Evolutionary conservation across 2,888 invertebrate genomes (phyloP).

Genomic region (Stomorhina lunata): DNA sequence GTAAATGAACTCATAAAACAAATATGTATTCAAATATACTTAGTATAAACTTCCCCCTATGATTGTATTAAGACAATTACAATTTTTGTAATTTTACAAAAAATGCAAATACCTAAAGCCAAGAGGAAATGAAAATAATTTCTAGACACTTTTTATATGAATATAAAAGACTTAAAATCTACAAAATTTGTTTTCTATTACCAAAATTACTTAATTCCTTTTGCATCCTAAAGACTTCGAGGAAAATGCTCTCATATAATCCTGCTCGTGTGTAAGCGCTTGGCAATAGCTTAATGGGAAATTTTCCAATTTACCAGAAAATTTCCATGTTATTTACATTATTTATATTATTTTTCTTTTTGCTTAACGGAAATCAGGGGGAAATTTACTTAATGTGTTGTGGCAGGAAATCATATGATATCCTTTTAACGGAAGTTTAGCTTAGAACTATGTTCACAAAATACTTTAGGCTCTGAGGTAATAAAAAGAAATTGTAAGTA

Average conservation of each 20-base stretch:
- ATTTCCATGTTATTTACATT: too few relatives aligned
- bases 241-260: too few relatives aligned
- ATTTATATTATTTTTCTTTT: neutral
- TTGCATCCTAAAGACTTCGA: too few relatives aligned
- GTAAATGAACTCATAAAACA: neutral
- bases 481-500: neutral
- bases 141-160: too few relatives aligned
- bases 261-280: too few relatives aligned
- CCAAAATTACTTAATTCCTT: too few relatives aligned
- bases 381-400: slow-evolving; percentile 3
- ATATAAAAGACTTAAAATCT: too few relatives aligned
- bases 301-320: neutral
- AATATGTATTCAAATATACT: slow-evolving; percentile 9
- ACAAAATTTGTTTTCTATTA: too few relatives aligned
- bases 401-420: slow-evolving; percentile 17
- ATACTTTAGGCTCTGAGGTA: neutral
- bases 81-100: slow-evolving; percentile 13
- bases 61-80: slow-evolving; percentile 30
- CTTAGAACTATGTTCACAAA: neutral
- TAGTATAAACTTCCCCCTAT: neutral
- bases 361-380: neutral
- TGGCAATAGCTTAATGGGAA: too few relatives aligned
- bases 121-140: too few relatives aligned
- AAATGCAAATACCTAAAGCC: too few relatives aligned
- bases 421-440: neutral